A percentile compares a stretch with the other conserved stretches of the same genome.
phyloP scores from a whole-genome alignment of 2,888 invertebrate species.

The Griposia aprilina region DNA sequence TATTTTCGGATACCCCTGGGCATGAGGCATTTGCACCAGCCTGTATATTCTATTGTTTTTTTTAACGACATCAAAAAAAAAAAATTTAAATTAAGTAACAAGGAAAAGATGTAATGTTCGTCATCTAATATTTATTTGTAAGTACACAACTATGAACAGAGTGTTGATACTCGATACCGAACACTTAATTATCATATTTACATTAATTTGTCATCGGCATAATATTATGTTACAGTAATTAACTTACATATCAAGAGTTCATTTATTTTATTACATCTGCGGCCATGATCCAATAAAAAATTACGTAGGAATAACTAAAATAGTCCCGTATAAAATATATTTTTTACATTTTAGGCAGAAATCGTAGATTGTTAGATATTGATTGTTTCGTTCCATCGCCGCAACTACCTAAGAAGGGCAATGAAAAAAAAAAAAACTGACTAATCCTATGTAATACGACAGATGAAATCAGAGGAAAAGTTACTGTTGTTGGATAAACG shows the following conservation, averaged over 20 bases:
- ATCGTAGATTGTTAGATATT: neutral
- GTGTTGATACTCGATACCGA: slow-evolving; percentile 64
- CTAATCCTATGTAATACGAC: neutral
- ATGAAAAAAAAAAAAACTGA: too few species aligned
- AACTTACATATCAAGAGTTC: slow-evolving; percentile 39
- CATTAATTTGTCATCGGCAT: slow-evolving; percentile 66
- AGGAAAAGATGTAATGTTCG: slow-evolving; percentile 51
- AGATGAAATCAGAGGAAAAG: neutral
- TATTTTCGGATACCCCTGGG: too few species aligned
- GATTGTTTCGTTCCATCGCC: neutral
- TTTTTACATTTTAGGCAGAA: neutral
- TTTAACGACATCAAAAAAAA: too few species aligned
- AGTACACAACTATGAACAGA: slow-evolving; percentile 82
- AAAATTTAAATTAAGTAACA: neutral
- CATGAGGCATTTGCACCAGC: too few species aligned
- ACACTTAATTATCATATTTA: slow-evolving; percentile 71
- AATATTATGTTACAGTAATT: slow-evolving; percentile 39
- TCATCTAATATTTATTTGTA: slow-evolving; percentile 74
- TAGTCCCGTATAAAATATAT: neutral
- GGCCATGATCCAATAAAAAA: slow-evolving; percentile 6
- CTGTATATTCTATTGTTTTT: too few species aligned
- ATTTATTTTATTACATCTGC: slow-evolving; percentile 35
- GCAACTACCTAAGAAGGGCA: neutral
- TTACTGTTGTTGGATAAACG: neutral
- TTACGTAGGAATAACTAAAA: neutral